A percentile compares a stretch with the other conserved stretches of the same genome.
Conservation (phyloP, 1,140 invertebrate species). For the Drosophila neocordata region DNA sequence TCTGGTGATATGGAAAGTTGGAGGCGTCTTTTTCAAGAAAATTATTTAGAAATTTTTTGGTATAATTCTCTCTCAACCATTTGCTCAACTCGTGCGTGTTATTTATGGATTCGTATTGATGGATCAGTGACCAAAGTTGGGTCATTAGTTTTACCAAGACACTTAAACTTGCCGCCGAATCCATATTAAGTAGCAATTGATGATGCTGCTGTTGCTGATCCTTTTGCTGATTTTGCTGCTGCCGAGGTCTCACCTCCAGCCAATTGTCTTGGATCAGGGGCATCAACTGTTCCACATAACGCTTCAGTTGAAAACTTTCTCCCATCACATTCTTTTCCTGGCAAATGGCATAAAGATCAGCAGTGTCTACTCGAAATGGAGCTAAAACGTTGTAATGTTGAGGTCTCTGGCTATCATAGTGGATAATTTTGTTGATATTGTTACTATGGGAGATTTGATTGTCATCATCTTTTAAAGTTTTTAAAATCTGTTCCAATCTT, state of each 20-base stretch:
- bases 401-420: slow-evolving; percentile 36
- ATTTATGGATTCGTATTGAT: slow-evolving; percentile 74
- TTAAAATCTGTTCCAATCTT: slow-evolving; percentile 86
- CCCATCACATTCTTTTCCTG: slow-evolving; percentile 31
- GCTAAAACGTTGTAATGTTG: slow-evolving; percentile 56
- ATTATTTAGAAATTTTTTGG: slow-evolving; percentile 83
- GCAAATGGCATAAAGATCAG: slow-evolving; percentile 35
- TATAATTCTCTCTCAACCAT: slow-evolving; percentile 84
- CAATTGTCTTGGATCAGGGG: slow-evolving; percentile 89
- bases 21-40: slow-evolving; percentile 75
- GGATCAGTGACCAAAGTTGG: slow-evolving; percentile 84
- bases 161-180: slow-evolving; percentile 85
- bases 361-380: slow-evolving; percentile 16
- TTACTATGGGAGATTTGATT: not conserved
- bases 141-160: slow-evolving; percentile 85
- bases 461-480: slow-evolving; percentile 69
- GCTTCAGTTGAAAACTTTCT: slow-evolving; percentile 61
- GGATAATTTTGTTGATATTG: slow-evolving; percentile 12
- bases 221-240: slow-evolving; percentile 58
- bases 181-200: slow-evolving; percentile 83
- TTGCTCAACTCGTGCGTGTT: slow-evolving; percentile 76
- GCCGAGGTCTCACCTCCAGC: slow-evolving; percentile 87
- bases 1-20: slow-evolving; percentile 58
- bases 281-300: slow-evolving; percentile 86
- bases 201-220: slow-evolving; percentile 58